Conservation (phyloP, 2,113 vertebrate genomes). For the Channa argus region DNA sequence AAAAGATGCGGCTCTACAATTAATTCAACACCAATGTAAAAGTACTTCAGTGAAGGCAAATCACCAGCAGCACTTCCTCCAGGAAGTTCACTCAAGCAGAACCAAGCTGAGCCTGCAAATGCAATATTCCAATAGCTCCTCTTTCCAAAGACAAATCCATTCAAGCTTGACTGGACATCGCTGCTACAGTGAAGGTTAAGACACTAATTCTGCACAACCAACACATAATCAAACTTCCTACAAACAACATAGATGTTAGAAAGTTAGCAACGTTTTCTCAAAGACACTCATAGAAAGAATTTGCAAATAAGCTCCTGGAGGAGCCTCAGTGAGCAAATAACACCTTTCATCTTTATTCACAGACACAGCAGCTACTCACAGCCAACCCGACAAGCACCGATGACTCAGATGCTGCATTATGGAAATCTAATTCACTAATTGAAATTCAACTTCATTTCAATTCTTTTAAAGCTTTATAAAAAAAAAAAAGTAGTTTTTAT, state of each 20-base stretch:
- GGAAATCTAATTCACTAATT: slow-evolving; percentile 72
- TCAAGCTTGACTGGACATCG: slow-evolving; percentile 42
- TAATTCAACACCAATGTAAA: slow-evolving; percentile 20
- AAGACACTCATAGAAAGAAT: slow-evolving; percentile 3
- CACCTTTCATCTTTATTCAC: slow-evolving; percentile 35
- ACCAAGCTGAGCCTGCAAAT: slow-evolving; percentile 55
- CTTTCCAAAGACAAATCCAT: slow-evolving; percentile 50
- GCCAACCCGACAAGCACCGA: slow-evolving; percentile 8
- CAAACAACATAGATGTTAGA: slow-evolving; percentile 17
- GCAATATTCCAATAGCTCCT: slow-evolving; percentile 59
- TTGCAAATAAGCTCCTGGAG: slow-evolving; percentile 6
- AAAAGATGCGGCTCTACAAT: slow-evolving; percentile 9
- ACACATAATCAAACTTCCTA: slow-evolving; percentile 34
- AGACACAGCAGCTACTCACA: slow-evolving; percentile 23
- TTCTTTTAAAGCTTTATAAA: slow-evolving; percentile 61
- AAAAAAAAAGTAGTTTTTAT: not conserved
- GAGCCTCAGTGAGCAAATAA: slow-evolving; percentile 10
- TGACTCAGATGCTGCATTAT: slow-evolving; percentile 59
- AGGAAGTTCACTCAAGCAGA: slow-evolving; percentile 39
- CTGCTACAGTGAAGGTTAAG: slow-evolving; percentile 24
- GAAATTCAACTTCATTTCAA: slow-evolving; percentile 62
- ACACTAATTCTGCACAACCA: slow-evolving; percentile 15
- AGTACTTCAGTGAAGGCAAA: slow-evolving; percentile 9
- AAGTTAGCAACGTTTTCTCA: slow-evolving; percentile 30
- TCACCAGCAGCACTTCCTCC: slow-evolving; percentile 8